Base-by-base conservation (phyloP, 1,140 invertebrate genomes). In the Halesus radiatus region DNA sequence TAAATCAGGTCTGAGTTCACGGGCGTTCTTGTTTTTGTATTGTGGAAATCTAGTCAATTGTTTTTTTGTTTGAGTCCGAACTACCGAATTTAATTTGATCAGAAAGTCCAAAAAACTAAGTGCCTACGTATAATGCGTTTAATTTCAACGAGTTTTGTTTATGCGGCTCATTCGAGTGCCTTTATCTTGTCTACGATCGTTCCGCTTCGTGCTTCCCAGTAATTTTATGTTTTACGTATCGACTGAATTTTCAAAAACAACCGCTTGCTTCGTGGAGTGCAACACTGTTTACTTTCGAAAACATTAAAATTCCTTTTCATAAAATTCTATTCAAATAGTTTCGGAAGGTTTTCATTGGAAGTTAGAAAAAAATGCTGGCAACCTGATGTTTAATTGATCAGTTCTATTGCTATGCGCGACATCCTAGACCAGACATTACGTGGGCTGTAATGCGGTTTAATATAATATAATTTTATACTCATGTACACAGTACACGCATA, bases 161-260 rank as follows among this genome's bases (percentile, higher is more conserved):
- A 23, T 29, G 60, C 20, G 15, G 60, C 20, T 29, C 60, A 64
- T 29, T 26, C 37, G 20, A 56, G 37, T 13, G 23, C 1, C 23
- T 22, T 64, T 64, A 29, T 64, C 60, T 64, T 26, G 26, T 26
- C 60, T 16, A 64, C 60, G 13, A 64, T 64, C 60, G 60, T 64
- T 26, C 18, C 60, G 60, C 60, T 64, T 13, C 13, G 23, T 13
- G 60, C 60, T 29, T 29, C 20, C 1, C 20, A 64, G 60, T 64
- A 64, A 64, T 64, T 22, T 64, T 22, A 64, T 64, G 23, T 29
- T 64, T 64, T 64, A 64, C 60, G 29, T 64, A 64, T 64, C 23
- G 29, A 64, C 23, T 18, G 23, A 64, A 64, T 64, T 23, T 26
- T 29, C 18, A 23, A 64, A 22, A 26, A 13, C 37, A 13, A 45